Evolutionary conservation across 2,113 vertebrate genomes (phyloP).

Genomic region (Apeltes quadracus): DNA sequence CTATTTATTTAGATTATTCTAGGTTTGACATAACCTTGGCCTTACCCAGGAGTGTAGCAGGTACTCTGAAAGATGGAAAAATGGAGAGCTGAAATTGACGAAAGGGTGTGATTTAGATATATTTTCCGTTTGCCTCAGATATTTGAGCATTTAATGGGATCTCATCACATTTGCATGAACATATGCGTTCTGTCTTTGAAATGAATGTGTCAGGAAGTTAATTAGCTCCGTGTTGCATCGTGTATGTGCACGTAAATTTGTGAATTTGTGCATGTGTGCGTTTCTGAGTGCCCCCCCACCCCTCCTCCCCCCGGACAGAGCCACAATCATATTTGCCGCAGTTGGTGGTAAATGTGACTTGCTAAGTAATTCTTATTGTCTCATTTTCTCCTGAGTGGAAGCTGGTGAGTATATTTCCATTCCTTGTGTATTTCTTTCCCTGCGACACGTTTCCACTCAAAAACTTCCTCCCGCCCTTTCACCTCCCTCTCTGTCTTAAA

Average conservation of each 20-base stretch:
- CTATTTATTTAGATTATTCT: slow-evolving; percentile 25
- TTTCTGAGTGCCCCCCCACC: slow-evolving; percentile 28
- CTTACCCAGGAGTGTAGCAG: slow-evolving; percentile 25
- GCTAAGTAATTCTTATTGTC: slow-evolving; percentile 73
- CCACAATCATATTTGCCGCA: slow-evolving; percentile 71
- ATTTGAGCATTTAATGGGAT: slow-evolving; percentile 69
- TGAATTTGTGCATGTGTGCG: slow-evolving; percentile 47
- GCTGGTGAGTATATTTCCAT: slow-evolving; percentile 44
- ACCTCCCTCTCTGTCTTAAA: slow-evolving; percentile 29
- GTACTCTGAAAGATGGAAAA: slow-evolving; percentile 26
- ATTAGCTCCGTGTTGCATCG: slow-evolving; percentile 72
- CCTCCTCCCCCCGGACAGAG: slow-evolving; percentile 46
- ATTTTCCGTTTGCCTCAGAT: slow-evolving; percentile 62
- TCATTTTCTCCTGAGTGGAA: slow-evolving; percentile 53
- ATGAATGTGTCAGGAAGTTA: slow-evolving; percentile 80
- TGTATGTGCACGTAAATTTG: slow-evolving; percentile 52
- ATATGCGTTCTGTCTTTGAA: slow-evolving; percentile 78
- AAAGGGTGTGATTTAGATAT: slow-evolving; percentile 41
- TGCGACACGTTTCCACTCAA: slow-evolving; percentile 43
- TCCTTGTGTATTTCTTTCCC: slow-evolving; percentile 31
- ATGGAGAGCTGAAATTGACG: slow-evolving; percentile 33
- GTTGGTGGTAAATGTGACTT: slow-evolving; percentile 78
- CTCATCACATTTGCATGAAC: slow-evolving; percentile 80
- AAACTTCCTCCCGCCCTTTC: slow-evolving; percentile 62
- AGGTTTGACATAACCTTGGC: slow-evolving; percentile 35